Percentiles rank a stretch among this genome's conserved stretches.
Evolutionary conservation across 2,113 vertebrate genomes (phyloP).

Genomic region (Seriola dumerili): DNA sequence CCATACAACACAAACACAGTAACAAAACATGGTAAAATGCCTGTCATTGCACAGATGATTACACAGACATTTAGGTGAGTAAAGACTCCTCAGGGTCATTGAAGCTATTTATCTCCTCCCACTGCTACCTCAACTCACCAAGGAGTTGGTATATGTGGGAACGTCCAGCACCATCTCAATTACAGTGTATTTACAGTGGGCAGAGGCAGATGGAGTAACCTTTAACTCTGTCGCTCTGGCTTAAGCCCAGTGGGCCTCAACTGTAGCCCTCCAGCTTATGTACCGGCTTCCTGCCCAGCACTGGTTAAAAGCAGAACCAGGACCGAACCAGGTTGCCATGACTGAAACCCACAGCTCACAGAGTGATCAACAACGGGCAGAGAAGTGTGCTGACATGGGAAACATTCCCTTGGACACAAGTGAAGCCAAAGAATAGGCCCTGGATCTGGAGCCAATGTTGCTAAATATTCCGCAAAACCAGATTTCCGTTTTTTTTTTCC

Average conservation of each 20-base stretch:
- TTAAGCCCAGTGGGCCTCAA: constrained; percentile 33
- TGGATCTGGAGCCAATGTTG: constrained; percentile 65
- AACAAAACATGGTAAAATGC: constrained; percentile 60
- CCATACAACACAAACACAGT: constrained; percentile 63
- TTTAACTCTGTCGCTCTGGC: constrained; percentile 53
- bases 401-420: constrained; percentile 66
- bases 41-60: constrained; percentile 68
- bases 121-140: constrained; percentile 45
- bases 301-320: constrained; percentile 68
- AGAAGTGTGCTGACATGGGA: constrained; percentile 72
- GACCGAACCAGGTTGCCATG: constrained; percentile 50
- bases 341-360: constrained; percentile 69
- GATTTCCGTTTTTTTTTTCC: constrained; percentile 45
- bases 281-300: constrained; percentile 49
- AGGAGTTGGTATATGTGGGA: constrained; percentile 59
- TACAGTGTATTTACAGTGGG: constrained; percentile 70
- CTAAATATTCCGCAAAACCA: constrained; percentile 79
- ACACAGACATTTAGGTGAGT: constrained; percentile 61
- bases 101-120: constrained; percentile 67
- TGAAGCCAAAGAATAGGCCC: constrained; percentile 68
- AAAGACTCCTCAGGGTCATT: constrained; percentile 60
- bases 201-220: constrained; percentile 65
- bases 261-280: constrained; percentile 50
- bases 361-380: constrained; percentile 51
- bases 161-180: constrained; percentile 68